Evolutionary conservation across 2,888 invertebrate genomes (phyloP).

Genomic region (Galeopsomyia nigrocyanea): DNA sequence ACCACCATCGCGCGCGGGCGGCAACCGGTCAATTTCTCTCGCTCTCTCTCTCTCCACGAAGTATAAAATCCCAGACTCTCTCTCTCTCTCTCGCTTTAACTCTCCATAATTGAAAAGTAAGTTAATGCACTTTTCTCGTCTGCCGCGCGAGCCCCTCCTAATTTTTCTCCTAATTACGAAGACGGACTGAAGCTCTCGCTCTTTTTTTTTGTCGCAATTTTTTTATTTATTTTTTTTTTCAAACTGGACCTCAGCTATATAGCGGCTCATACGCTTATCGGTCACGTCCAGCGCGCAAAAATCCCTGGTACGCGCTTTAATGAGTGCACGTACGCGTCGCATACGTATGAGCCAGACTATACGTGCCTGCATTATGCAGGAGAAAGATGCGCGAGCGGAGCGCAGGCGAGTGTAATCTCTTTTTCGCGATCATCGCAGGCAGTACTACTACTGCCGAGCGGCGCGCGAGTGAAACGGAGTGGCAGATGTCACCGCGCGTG

Average conservation of each 20-base stretch:
- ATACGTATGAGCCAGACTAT: conserved; percentile 11
- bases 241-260: too few relatives aligned
- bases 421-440: conserved; percentile 60
- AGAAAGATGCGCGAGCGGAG: conserved; percentile 47
- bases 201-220: conserved; percentile 19
- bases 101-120: conserved; percentile 54
- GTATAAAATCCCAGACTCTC: not conserved
- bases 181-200: conserved; percentile 3
- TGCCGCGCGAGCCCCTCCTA: conserved; percentile 1
- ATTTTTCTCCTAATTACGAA: conserved; percentile 35
- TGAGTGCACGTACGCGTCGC: conserved; percentile 26
- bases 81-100: not conserved
- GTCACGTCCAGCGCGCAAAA: conserved; percentile 41
- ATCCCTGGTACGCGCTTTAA: conserved; percentile 39
- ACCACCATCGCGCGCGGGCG: not conserved
- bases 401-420: conserved; percentile 60
- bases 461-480: conserved; percentile 55
- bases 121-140: conserved; percentile 55
- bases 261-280: conserved; percentile 49
- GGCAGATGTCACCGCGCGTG: conserved; percentile 55
- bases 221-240: conserved; percentile 8
- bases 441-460: conserved; percentile 45
- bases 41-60: not conserved
- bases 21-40: conserved; percentile 4
- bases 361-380: conserved; percentile 58